Evolutionary conservation across 2,113 vertebrate genomes (phyloP).

Genomic region (Crotalus tigris): DNA sequence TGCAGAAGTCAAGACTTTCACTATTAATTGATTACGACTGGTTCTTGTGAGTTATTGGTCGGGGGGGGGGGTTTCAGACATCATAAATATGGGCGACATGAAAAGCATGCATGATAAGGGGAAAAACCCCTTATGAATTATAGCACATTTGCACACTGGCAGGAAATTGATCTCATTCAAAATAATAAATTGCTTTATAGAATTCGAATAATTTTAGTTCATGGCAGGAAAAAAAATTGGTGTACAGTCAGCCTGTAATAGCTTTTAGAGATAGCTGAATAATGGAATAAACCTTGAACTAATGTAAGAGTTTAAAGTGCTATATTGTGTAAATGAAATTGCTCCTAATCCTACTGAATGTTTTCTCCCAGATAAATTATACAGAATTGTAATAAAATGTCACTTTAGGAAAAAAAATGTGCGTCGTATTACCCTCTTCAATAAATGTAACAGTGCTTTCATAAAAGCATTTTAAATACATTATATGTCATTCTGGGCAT

Average conservation of each 20-base stretch:
- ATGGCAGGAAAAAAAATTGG: not conserved
- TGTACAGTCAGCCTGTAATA: not conserved
- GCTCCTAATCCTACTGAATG: not conserved
- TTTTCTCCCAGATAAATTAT: conserved; percentile 3
- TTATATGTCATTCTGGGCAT: not conserved
- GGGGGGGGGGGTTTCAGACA: not conserved
- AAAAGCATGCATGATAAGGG: not conserved
- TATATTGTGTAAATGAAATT: not conserved
- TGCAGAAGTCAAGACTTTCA: not conserved
- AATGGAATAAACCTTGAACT: conserved; percentile 2
- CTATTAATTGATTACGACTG: not conserved
- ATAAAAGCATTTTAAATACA: not conserved
- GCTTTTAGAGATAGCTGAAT: conserved; percentile 8
- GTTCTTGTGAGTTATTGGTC: not conserved
- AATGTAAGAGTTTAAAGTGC: not conserved
- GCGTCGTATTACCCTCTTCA: not conserved
- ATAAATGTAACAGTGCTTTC: not conserved
- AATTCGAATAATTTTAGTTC: conserved; percentile 18
- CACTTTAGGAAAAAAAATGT: not conserved
- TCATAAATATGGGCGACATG: not conserved
- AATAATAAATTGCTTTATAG: conserved; percentile 16
- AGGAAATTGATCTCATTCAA: not conserved
- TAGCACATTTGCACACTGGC: accelerated
- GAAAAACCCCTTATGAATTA: not conserved
- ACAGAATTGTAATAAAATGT: not conserved